Evolutionary conservation across 2,797 vertebrate species (phyloP), one percentile per base, ranked within the genome.

Genomic region (Ptychadena robeensis): DNA sequence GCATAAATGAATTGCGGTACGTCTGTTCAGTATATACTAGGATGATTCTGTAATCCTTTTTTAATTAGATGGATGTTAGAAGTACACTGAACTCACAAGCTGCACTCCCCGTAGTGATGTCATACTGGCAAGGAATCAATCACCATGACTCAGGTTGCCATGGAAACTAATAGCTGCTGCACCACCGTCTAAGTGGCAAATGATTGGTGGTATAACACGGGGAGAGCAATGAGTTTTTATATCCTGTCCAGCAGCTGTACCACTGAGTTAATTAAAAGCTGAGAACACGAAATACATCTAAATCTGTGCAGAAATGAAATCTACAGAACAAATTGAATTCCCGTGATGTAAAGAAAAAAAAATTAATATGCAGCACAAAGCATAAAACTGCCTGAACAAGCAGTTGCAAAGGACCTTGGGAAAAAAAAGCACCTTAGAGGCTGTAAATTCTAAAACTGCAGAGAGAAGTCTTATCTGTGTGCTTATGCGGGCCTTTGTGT

Each of bases 61-160:
- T 98, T 97, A 98, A 98, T 98, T 97, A 97, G 95, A 95, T 93
- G 93, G 94, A 96, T 96, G 94, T 95, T 95, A 93, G 90, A 88
- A 92, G 92, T 89, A 89, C 88, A 92, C 88, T 93, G 90, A 93
- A 93, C 91, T 92, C 91, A 91, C 90, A 93, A 91, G 87, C 89
- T 88, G 87, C 10, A 9, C 94, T 96, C 95, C 96, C 96, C 87
- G 91, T 96, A 95, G 96, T 94, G 94, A 95, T 95, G 95, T 95
- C 96, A 96, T 91, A 93, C 93, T 96, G 97, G 96, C 95, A 94
- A 96, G 91, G 94, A 97, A 97, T 97, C 96, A 96, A 97, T 98
- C 96, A 97, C 95, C 94, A 95, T 89, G 88, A 94, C 91, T 92
- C 91, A 89, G 73, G 96, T 98, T 97, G 90, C 95, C 94, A 93